Conservation (phyloP, 2,113 vertebrate genomes). For the Girardinichthys multiradiatus region DNA sequence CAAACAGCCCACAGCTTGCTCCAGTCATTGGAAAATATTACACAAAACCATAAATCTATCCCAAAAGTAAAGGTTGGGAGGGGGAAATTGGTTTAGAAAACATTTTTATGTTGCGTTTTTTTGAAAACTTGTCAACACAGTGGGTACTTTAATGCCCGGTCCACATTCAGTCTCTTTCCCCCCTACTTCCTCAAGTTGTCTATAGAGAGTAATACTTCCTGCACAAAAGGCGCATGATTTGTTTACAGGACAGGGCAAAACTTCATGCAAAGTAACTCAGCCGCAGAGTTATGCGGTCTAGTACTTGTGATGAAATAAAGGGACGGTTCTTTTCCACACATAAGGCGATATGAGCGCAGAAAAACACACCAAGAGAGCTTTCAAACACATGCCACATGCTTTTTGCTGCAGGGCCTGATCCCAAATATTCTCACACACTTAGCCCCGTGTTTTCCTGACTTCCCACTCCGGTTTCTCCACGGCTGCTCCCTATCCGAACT, state of each 20-base stretch:
- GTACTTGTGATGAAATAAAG: neutral
- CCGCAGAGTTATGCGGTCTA: neutral
- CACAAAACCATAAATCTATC: neutral
- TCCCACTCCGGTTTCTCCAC: constrained; percentile 41
- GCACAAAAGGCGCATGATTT: constrained; percentile 16
- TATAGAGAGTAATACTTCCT: neutral
- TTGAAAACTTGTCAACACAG: neutral
- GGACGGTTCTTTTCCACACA: neutral
- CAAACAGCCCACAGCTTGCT: too few relatives aligned
- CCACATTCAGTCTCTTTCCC: neutral
- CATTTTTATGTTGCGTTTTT: too few relatives aligned
- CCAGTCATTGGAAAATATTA: constrained; percentile 37
- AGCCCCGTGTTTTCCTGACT: constrained; percentile 69
- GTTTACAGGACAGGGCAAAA: constrained; percentile 28
- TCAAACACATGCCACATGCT: constrained; percentile 23
- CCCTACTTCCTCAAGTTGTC: neutral
- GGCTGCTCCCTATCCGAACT: constrained; percentile 28
- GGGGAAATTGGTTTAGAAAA: neutral
- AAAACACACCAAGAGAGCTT: constrained; percentile 8
- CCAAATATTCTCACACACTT: constrained; percentile 31
- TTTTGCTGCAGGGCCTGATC: constrained; percentile 54
- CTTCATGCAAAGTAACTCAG: constrained; percentile 28
- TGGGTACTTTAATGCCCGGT: neutral
- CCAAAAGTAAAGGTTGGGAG: neutral
- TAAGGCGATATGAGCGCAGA: neutral